phyloP scores from a whole-genome alignment of 1,140 invertebrate genomes.

The Drosophila rhopaloa region DNA sequence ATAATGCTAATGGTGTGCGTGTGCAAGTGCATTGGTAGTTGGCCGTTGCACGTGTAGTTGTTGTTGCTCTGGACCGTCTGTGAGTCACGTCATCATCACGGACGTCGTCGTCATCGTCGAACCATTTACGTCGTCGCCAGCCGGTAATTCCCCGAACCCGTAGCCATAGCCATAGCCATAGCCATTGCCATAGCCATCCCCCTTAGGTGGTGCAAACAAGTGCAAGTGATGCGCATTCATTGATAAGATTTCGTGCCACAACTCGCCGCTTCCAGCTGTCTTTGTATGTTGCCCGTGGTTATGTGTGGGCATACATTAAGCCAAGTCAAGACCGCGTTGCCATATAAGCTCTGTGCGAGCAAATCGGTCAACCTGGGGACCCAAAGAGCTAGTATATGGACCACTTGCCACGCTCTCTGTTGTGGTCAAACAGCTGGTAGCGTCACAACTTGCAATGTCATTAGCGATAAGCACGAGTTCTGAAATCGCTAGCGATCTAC shows the following conservation, averaged over 20 bases:
- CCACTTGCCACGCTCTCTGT: slow-evolving; percentile 21
- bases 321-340: slow-evolving; percentile 45
- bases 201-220: slow-evolving; percentile 68
- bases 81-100: slow-evolving; percentile 61
- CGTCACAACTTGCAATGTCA: slow-evolving; percentile 25
- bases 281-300: slow-evolving; percentile 44
- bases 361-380: slow-evolving; percentile 64
- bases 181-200: slow-evolving; percentile 15
- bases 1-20: slow-evolving; percentile 70
- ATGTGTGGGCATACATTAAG: slow-evolving; percentile 76
- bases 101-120: slow-evolving; percentile 25
- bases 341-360: slow-evolving; percentile 69
- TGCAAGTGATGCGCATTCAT: slow-evolving; percentile 82
- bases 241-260: slow-evolving; percentile 78
- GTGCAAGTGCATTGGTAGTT: slow-evolving; percentile 42
- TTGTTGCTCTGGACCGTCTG: slow-evolving; percentile 58
- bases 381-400: slow-evolving; percentile 22
- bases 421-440: slow-evolving; percentile 45
- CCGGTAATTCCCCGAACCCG: slow-evolving; percentile 58
- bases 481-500: slow-evolving; percentile 19
- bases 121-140: slow-evolving; percentile 71
- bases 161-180: slow-evolving; percentile 14
- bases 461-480: slow-evolving; percentile 32
- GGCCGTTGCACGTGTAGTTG: slow-evolving; percentile 13
- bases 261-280: slow-evolving; percentile 26